phyloP scores from a whole-genome alignment of 2,797 vertebrate genomes.

The Spatula versicolor region DNA sequence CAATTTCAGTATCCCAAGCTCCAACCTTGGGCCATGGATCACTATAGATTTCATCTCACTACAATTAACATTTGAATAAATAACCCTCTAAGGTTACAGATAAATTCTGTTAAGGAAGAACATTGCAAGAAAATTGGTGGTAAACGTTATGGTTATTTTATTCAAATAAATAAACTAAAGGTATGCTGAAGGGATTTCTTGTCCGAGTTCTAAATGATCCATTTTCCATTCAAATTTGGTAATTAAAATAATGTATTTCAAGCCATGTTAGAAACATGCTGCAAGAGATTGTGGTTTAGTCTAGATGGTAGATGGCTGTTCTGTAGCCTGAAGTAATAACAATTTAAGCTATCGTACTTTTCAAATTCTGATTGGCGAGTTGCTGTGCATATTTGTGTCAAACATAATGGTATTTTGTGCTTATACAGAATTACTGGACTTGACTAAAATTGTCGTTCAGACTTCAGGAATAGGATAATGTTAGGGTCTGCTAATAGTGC shows the following conservation, averaged over 20 bases:
- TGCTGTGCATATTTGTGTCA: conserved; percentile 34
- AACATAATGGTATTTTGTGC: conserved; percentile 50
- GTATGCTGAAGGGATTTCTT: not conserved
- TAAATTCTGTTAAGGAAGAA: not conserved
- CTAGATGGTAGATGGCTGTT: not conserved
- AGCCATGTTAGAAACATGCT: not conserved
- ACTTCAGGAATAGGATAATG: not conserved
- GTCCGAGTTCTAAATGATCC: not conserved
- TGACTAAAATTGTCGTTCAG: not conserved
- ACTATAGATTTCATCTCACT: not conserved
- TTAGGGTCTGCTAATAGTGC: conserved; percentile 38
- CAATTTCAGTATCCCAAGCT: not conserved
- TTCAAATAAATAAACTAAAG: not conserved
- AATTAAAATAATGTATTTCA: not conserved
- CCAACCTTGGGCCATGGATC: fast-evolving
- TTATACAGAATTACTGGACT: conserved; percentile 52
- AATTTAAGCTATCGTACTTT: not conserved
- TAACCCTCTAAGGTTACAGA: not conserved
- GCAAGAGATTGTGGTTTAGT: not conserved
- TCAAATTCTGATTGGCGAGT: conserved; percentile 27
- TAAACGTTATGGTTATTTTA: not conserved
- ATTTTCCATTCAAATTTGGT: not conserved
- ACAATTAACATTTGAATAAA: not conserved
- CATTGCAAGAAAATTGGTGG: not conserved
- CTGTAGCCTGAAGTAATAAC: conserved; percentile 4